These are phyloP conservation scores for Lamellibrachia luymesi DNA, from an alignment of 1,140 invertebrate species.

Conservation along the genomic window DNA sequence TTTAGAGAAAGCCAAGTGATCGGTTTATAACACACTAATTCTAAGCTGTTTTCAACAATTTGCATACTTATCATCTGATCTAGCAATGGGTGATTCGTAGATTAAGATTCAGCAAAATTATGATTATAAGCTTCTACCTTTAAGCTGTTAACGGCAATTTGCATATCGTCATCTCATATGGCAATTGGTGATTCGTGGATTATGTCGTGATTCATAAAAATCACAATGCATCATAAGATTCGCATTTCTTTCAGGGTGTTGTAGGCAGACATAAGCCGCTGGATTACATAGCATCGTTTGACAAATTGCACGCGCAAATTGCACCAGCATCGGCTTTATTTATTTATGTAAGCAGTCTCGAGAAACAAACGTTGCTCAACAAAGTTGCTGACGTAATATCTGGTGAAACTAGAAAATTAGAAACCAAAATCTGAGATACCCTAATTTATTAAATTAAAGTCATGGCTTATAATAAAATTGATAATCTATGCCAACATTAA, in stretches of 20 bases:
- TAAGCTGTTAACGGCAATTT: not conserved
- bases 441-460: no score
- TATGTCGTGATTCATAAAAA: not conserved
- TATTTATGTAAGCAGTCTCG: not conserved
- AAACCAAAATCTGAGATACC: no score
- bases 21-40: no score
- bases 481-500: no score
- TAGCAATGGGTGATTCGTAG: no score
- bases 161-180: not conserved
- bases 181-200: not conserved
- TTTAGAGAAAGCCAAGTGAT: no score
- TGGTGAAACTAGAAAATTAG: no score
- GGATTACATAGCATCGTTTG: not conserved
- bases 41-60: no score
- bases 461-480: no score
- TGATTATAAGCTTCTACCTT: not conserved
- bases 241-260: not conserved
- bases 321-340: not conserved
- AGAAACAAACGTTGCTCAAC: not conserved
- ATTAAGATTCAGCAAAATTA: no score
- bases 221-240: not conserved
- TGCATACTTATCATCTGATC: no score
- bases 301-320: not conserved
- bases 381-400: not conserved
- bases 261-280: not conserved